A percentile compares a stretch with the other conserved stretches of the same genome.
These are phyloP conservation scores for Agrochola circellaris DNA, from an alignment of 2,888 invertebrate species.

Conservation along the genomic window DNA sequence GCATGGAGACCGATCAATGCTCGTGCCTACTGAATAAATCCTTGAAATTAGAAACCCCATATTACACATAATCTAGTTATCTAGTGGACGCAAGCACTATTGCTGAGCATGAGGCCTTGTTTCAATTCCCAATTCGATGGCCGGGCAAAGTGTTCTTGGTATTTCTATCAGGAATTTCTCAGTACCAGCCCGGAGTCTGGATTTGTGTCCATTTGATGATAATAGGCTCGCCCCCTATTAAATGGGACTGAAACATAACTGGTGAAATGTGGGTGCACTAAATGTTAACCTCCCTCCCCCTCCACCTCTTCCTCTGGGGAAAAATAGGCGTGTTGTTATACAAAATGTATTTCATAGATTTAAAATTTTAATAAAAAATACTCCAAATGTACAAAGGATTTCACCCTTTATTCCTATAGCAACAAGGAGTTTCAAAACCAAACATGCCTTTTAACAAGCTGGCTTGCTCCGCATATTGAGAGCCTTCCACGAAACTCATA, in stretches of 20 bases:
- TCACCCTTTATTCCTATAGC: no score
- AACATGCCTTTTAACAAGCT: background rate
- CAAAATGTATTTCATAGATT: background rate
- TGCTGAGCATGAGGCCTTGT: no score
- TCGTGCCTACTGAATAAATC: no score
- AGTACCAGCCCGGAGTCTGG: background rate
- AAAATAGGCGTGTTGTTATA: background rate
- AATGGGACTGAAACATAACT: background rate
- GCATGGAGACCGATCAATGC: no score
- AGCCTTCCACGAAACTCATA: slow-evolving; percentile 15
- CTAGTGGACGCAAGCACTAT: no score
- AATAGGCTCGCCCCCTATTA: background rate
- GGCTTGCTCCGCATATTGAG: background rate
- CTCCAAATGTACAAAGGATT: background rate
- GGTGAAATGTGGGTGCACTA: background rate
- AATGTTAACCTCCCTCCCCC: background rate
- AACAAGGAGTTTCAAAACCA: background rate
- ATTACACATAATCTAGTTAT: no score
- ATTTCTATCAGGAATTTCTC: background rate
- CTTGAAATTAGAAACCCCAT: no score
- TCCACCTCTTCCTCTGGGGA: background rate
- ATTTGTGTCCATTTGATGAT: background rate
- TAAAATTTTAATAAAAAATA: background rate
- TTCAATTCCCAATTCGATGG: no score
- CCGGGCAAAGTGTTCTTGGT: background rate